A percentile compares a stretch with the other conserved stretches of the same genome.
These are phyloP conservation scores for Oxycera nigricornis DNA, from an alignment of 2,888 invertebrate genomes.

Conservation along the genomic window DNA sequence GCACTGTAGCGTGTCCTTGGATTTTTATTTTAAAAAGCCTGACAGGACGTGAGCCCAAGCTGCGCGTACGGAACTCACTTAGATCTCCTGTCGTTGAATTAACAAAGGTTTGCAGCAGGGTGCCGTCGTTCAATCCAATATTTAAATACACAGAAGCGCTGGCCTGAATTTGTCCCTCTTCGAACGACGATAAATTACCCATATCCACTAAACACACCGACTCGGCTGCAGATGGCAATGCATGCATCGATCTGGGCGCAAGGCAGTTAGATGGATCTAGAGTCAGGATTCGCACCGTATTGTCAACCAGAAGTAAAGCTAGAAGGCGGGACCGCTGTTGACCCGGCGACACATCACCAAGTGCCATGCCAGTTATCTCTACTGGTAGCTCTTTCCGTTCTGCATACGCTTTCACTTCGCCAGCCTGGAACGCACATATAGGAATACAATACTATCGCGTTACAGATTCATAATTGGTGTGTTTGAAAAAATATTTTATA, in stretches of 20 bases:
- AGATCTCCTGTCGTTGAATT: slow-evolving; percentile 97
- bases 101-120: slow-evolving; percentile 88
- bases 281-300: slow-evolving; percentile 96
- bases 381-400: slow-evolving; percentile 96
- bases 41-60: slow-evolving; percentile 93
- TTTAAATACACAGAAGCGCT: slow-evolving; percentile 87
- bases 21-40: slow-evolving; percentile 95
- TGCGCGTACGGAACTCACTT: slow-evolving; percentile 95
- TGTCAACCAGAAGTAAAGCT: slow-evolving; percentile 94
- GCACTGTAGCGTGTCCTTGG: slow-evolving; percentile 94
- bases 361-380: slow-evolving; percentile 98
- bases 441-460: too few relatives aligned
- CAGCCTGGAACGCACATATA: slow-evolving; percentile 90
- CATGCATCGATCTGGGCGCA: slow-evolving; percentile 95
- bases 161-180: slow-evolving; percentile 66
- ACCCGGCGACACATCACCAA: slow-evolving; percentile 93
- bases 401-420: slow-evolving; percentile 97
- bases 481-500: too few relatives aligned
- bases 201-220: slow-evolving; percentile 96
- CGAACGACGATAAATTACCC: slow-evolving; percentile 71
- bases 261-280: slow-evolving; percentile 95
- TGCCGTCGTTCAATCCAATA: slow-evolving; percentile 97
- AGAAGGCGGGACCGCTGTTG: slow-evolving; percentile 95
- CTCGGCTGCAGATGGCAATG: slow-evolving; percentile 93
- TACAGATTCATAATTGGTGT: too few relatives aligned